Base-by-base conservation (phyloP, 2,888 invertebrate species). In the Eupeodes luniger region DNA sequence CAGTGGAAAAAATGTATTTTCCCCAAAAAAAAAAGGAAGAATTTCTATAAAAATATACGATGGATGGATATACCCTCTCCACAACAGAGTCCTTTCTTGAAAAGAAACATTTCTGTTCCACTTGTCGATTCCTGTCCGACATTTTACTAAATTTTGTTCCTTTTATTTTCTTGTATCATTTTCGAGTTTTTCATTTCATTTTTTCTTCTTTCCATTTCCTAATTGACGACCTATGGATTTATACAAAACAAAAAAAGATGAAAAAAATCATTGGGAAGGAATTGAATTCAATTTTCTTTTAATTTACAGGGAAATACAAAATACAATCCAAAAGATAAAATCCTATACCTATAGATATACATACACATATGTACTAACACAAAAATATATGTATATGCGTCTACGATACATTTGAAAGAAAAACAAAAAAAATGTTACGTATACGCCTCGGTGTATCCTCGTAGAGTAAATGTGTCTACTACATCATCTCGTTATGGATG, bases 201-300 rank as follows among this genome's bases (percentile, higher is more conserved):
- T 85, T 75, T 75, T 69, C 11, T 53, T 59, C 55, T 16, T 72
- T 78, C 75, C 83, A 75, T 83, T 49, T 83, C 79, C 62, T 83
- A 79, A 86, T 86, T 79, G 86, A 83, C 64, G 78, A 69, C 75
- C 81, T 70, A 51, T 57, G 57, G 86, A 70, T 59, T 51, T 51
- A 12, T 61, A 40, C 27, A 27, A 59, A 62, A 16, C 36, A 44
- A 47, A 14, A 19, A 49, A 16, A 7, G 40, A 40, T 40, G 40
- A 36, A 9, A 4, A 69, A 62, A 77, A 66, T 6, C 62, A 16
- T 36, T 74, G 51, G 66, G 67, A 82, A 75, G 61, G 81, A 74
- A 86, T 67, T 59, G 75, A 86, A 86, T 83, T 78, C 59, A 86
- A 79, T 86, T 86, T 83, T 83, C 75, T 57, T 79, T 76, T 79